phyloP scores from a whole-genome alignment of 2,888 invertebrate genomes.

The Caenorhabditis sulstoni region DNA sequence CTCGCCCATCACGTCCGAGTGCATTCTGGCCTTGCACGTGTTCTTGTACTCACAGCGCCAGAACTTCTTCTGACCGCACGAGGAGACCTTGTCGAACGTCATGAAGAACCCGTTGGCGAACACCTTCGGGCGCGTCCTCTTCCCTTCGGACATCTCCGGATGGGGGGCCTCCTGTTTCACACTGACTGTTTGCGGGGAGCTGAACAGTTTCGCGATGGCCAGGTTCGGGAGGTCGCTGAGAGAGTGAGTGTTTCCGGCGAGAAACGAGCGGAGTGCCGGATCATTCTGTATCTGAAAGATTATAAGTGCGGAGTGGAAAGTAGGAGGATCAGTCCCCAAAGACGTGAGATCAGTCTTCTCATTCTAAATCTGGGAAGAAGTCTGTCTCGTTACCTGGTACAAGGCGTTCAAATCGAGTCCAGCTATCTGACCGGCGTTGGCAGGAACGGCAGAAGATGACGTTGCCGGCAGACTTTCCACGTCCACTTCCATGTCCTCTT shows the following conservation, averaged over 20 bases:
- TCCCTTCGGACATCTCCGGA: background rate
- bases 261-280: slow-evolving; percentile 15
- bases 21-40: slow-evolving; percentile 47
- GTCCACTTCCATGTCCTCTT: no score
- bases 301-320: background rate
- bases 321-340: no score
- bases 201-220: slow-evolving; percentile 14
- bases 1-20: slow-evolving; percentile 27
- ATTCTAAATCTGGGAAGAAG: no score
- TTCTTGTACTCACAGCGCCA: slow-evolving; percentile 53
- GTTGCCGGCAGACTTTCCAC: no score
- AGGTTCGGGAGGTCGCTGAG: slow-evolving; percentile 9
- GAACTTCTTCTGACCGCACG: slow-evolving; percentile 33
- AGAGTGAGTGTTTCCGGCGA: background rate
- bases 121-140: slow-evolving; percentile 35
- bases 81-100: slow-evolving; percentile 49
- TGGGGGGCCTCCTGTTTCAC: background rate
- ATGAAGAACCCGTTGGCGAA: slow-evolving; percentile 43
- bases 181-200: background rate
- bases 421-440: no score
- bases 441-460: no score
- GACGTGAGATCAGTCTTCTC: no score
- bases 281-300: slow-evolving; percentile 15
- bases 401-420: no score
- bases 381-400: no score